Percentiles rank a stretch among this genome's conserved stretches.
Evolutionary conservation across 2,113 vertebrate genomes (phyloP).

Genomic region (Ptychochromis oligacanthus): DNA sequence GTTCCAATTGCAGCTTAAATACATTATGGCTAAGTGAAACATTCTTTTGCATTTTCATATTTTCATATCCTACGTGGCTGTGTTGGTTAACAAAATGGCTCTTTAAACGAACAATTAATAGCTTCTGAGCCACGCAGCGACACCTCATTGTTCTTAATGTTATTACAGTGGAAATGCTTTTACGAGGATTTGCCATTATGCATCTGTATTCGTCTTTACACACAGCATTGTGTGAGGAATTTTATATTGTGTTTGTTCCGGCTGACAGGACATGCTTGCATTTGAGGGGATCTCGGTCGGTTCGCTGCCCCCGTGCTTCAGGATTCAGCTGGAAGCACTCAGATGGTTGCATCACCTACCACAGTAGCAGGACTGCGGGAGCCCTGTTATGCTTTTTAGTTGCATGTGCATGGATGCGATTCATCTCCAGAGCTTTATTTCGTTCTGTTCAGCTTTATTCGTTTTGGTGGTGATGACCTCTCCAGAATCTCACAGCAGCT

Average conservation of each 20-base stretch:
- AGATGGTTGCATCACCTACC: slow-evolving; percentile 47
- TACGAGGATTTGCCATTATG: slow-evolving; percentile 10
- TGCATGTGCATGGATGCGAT: slow-evolving; percentile 27
- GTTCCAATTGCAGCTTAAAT: slow-evolving; percentile 38
- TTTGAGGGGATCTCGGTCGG: neutral
- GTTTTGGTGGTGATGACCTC: slow-evolving; percentile 7
- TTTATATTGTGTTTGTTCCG: neutral
- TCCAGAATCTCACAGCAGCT: slow-evolving; percentile 13
- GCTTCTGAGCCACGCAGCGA: neutral
- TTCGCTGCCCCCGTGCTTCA: slow-evolving; percentile 24
- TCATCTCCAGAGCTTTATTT: slow-evolving; percentile 44
- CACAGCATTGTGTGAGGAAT: slow-evolving; percentile 3
- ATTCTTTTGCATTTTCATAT: neutral
- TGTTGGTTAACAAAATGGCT: slow-evolving; percentile 13
- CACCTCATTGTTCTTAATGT: neutral
- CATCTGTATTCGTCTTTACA: neutral
- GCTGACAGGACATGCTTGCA: neutral
- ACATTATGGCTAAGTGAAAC: slow-evolving; percentile 10
- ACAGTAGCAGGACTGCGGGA: slow-evolving; percentile 14
- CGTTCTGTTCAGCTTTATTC: slow-evolving; percentile 9
- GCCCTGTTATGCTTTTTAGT: slow-evolving; percentile 41
- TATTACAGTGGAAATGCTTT: neutral
- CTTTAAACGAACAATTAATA: neutral
- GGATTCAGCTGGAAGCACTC: slow-evolving; percentile 51
- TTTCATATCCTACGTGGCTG: slow-evolving; percentile 12